These are phyloP conservation scores for Misgurnus anguillicaudatus DNA, from an alignment of 2,113 vertebrate species.

Conservation along the genomic window DNA sequence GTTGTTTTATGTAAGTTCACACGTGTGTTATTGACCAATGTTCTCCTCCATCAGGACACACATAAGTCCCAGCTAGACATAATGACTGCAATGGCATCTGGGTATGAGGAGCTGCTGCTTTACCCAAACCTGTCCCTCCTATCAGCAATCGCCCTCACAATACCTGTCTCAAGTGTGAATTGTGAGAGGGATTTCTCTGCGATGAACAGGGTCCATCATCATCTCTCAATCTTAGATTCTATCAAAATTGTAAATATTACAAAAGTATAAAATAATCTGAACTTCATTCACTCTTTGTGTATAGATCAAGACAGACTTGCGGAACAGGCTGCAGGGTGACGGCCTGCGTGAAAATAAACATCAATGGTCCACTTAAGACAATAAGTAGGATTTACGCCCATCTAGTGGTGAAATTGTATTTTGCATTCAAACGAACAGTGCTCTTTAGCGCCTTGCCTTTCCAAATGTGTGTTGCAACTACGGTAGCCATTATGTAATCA, in stretches of 20 bases:
- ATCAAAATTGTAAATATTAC: not conserved
- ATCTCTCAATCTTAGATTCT: not conserved
- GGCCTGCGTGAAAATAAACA: not conserved
- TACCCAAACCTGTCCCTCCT: not conserved
- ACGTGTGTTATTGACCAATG: too few species aligned
- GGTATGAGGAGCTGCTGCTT: not conserved
- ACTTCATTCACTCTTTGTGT: not conserved
- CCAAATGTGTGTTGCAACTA: too few species aligned
- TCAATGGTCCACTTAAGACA: not conserved
- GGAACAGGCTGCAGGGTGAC: slow-evolving; percentile 1
- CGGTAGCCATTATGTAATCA: too few species aligned
- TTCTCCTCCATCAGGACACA: too few species aligned
- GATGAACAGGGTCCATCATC: slow-evolving; percentile 26
- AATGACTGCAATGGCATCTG: too few species aligned
- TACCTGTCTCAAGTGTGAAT: slow-evolving; percentile 40
- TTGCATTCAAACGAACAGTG: too few species aligned
- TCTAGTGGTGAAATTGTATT: too few species aligned
- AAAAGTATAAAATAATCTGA: not conserved
- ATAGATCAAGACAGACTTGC: not conserved
- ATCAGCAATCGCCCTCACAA: slow-evolving; percentile 16
- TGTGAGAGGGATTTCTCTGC: slow-evolving; percentile 41
- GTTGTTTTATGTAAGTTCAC: too few species aligned
- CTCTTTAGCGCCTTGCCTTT: too few species aligned
- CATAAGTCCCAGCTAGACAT: too few species aligned
- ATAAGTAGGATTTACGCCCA: too few species aligned